These are phyloP conservation scores for Colletes collaris DNA, from an alignment of 2,888 invertebrate species.

Conservation along the genomic window DNA sequence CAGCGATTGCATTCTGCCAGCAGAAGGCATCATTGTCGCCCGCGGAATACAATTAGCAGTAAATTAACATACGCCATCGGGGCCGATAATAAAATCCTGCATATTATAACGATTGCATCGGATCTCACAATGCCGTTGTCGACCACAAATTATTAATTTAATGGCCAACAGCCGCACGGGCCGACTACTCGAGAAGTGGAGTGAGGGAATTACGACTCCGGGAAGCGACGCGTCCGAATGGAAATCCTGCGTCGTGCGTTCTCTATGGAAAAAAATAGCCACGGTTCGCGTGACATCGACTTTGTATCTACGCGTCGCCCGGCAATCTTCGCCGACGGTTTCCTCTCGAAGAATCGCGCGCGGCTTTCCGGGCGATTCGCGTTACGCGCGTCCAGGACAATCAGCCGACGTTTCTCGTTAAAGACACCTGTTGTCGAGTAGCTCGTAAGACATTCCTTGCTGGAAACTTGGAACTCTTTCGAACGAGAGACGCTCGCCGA, in stretches of 20 bases:
- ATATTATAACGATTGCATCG: slow-evolving; percentile 82
- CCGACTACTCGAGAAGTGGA: slow-evolving; percentile 44
- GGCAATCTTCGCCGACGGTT: slow-evolving; percentile 22
- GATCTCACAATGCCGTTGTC: slow-evolving; percentile 81
- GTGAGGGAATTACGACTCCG: slow-evolving; percentile 67
- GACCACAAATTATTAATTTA: slow-evolving; percentile 83
- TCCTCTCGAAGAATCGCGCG: slow-evolving; percentile 17
- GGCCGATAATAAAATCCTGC: slow-evolving; percentile 81
- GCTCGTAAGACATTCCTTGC: background rate
- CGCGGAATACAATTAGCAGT: slow-evolving; percentile 83
- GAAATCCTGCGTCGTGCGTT: slow-evolving; percentile 48
- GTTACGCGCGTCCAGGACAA: background rate
- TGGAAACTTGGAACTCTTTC: background rate
- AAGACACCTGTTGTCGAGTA: slow-evolving; percentile 35
- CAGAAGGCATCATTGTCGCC: slow-evolving; percentile 79
- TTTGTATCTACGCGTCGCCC: slow-evolving; percentile 35
- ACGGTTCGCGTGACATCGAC: slow-evolving; percentile 30
- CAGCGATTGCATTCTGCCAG: slow-evolving; percentile 67
- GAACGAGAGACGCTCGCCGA: too few relatives aligned
- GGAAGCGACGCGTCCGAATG: slow-evolving; percentile 50
- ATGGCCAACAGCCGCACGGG: slow-evolving; percentile 69
- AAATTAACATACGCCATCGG: slow-evolving; percentile 81
- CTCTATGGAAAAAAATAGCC: background rate
- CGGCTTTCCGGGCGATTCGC: slow-evolving; percentile 25
- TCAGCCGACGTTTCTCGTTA: slow-evolving; percentile 17